Conservation (phyloP, 1,140 invertebrate genomes). For the Brachionus manjavacas region DNA sequence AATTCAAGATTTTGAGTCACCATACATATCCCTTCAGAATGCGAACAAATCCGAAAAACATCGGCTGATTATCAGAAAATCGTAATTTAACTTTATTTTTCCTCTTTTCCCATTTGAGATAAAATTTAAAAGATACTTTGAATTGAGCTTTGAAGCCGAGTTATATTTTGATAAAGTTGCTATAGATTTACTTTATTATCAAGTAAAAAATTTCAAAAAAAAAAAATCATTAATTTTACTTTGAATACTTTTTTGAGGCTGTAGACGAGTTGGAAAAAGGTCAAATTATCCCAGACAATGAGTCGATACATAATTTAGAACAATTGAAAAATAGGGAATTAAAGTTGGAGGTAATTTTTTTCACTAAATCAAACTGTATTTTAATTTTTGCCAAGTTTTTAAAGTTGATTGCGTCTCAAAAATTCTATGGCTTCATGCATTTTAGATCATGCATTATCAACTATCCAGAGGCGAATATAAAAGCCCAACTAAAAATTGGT, state of each 20-base stretch:
- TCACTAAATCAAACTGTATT: background rate
- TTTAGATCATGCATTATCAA: conserved; percentile 72
- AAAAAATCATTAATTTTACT: background rate
- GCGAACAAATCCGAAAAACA: conserved; percentile 56
- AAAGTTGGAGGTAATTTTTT: conserved; percentile 69
- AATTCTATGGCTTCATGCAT: conserved; percentile 82
- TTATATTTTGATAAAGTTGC: conserved; percentile 73
- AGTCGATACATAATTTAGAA: conserved; percentile 68
- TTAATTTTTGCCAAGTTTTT: background rate
- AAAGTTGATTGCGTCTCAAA: conserved; percentile 48
- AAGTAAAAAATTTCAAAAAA: conserved; percentile 57
- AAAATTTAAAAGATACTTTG: conserved; percentile 63
- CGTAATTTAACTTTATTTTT: conserved; percentile 45
- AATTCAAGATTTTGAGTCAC: conserved; percentile 90
- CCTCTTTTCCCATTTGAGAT: background rate
- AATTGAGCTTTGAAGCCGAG: conserved; percentile 73
- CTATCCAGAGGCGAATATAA: conserved; percentile 68
- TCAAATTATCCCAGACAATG: conserved; percentile 54
- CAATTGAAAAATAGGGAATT: conserved; percentile 69
- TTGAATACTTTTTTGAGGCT: background rate
- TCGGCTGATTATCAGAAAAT: conserved; percentile 55
- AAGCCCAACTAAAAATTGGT: conserved; percentile 68
- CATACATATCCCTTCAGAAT: conserved; percentile 77
- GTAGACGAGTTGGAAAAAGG: conserved; percentile 2
- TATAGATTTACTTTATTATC: conserved; percentile 78